phyloP scores from a whole-genome alignment of 2,797 vertebrate species.

The Simalia tracyae region DNA sequence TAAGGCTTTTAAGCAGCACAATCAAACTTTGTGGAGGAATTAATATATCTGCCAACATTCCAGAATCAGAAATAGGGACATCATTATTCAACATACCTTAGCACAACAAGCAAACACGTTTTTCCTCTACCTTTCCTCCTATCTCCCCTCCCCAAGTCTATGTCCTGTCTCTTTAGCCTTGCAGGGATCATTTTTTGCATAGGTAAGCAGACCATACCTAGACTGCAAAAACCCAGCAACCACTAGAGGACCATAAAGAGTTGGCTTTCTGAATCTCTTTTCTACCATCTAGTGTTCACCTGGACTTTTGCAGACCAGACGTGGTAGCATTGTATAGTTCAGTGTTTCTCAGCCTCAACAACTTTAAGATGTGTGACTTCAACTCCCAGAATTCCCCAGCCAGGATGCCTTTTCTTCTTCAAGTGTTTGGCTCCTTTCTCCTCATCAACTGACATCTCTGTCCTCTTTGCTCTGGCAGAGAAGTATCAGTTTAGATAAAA shows the following conservation, averaged over 20 bases:
- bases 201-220: background rate
- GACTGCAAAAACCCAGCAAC: background rate
- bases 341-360: background rate
- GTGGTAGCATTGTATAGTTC: background rate
- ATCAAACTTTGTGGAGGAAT: background rate
- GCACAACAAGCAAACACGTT: background rate
- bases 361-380: background rate
- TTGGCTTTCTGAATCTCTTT: background rate
- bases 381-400: background rate
- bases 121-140: background rate
- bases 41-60: background rate
- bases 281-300: background rate
- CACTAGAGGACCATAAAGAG: background rate
- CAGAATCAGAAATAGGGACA: background rate
- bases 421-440: conserved; percentile 75
- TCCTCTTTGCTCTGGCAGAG: conserved; percentile 77
- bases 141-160: background rate
- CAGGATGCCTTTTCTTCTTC: conserved; percentile 82
- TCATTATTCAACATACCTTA: background rate
- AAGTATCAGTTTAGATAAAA: background rate
- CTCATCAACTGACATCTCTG: conserved; percentile 79
- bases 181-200: background rate
- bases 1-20: background rate
- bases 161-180: background rate
- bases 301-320: background rate